These are phyloP conservation scores for Gadus macrocephalus DNA, from an alignment of 2,113 vertebrate genomes.

Conservation along the genomic window DNA sequence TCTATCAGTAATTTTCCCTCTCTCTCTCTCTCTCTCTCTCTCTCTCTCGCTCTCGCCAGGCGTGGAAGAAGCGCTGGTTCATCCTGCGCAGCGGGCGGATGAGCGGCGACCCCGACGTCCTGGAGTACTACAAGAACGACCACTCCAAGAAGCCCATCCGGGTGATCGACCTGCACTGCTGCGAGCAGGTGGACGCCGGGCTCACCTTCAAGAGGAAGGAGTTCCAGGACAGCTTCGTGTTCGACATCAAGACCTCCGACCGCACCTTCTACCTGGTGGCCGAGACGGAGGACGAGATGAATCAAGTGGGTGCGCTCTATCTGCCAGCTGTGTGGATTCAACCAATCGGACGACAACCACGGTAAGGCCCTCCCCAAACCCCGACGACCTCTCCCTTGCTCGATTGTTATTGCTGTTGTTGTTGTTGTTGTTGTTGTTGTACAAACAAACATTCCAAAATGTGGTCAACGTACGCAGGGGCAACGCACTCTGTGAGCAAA, in stretches of 20 bases:
- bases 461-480: too few relatives aligned
- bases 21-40: too few relatives aligned
- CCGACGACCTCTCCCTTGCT: too few relatives aligned
- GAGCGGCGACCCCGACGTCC: constrained; percentile 95
- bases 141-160: constrained; percentile 95
- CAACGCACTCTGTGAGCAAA: too few relatives aligned
- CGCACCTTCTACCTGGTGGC: constrained; percentile 98
- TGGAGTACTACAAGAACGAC: constrained; percentile 98
- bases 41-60: constrained; percentile 63
- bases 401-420: too few relatives aligned
- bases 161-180: constrained; percentile 95
- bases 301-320: constrained; percentile 98
- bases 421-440: too few relatives aligned
- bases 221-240: constrained; percentile 96
- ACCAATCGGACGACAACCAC: constrained; percentile 89
- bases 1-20: too few relatives aligned
- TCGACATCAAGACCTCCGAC: constrained; percentile 95
- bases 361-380: constrained; percentile 67
- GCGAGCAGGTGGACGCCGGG: constrained; percentile 93
- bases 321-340: constrained; percentile 98
- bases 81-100: constrained; percentile 94
- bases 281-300: constrained; percentile 97
- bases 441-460: too few relatives aligned
- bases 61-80: constrained; percentile 99
- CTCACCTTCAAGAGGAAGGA: constrained; percentile 98